Evolutionary conservation across 2,113 vertebrate genomes (phyloP).

Genomic region (Pampusana beccarii): DNA sequence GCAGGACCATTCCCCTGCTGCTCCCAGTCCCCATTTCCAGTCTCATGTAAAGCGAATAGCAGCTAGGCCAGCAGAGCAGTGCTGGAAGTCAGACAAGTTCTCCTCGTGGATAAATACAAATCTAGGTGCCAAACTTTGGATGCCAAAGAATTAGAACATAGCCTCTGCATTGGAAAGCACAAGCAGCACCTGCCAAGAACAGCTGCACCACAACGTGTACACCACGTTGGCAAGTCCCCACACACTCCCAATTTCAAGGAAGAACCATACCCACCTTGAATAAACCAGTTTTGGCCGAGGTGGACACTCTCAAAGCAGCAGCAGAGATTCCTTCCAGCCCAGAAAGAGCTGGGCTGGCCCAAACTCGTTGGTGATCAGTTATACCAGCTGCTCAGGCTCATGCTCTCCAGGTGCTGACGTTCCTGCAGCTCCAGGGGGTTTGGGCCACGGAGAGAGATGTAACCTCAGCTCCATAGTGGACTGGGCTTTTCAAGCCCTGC

Average conservation of each 20-base stretch:
- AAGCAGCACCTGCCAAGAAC: not conserved
- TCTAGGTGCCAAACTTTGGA: not conserved
- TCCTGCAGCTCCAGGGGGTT: not conserved
- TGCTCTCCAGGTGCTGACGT: not conserved
- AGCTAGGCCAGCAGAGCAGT: not conserved
- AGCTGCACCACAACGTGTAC: not conserved
- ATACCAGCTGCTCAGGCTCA: not conserved
- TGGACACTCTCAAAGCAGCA: not conserved
- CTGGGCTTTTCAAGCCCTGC: not conserved
- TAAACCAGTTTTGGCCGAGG: rapidly evolving
- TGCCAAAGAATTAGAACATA: not conserved
- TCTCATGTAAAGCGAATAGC: not conserved
- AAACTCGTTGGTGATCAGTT: not conserved
- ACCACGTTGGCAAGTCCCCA: rapidly evolving
- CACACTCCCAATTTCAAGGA: not conserved
- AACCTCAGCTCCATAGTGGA: not conserved
- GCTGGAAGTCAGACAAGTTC: not conserved
- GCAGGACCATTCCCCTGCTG: not conserved
- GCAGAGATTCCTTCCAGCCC: not conserved
- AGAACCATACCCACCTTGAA: not conserved
- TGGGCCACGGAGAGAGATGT: not conserved
- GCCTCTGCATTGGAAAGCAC: not conserved
- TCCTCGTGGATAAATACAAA: not conserved
- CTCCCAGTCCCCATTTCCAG: not conserved
- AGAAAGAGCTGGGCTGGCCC: not conserved